Evolutionary conservation across 2,888 invertebrate species (phyloP).

Genomic region (Nemotelus nigrinus): DNA sequence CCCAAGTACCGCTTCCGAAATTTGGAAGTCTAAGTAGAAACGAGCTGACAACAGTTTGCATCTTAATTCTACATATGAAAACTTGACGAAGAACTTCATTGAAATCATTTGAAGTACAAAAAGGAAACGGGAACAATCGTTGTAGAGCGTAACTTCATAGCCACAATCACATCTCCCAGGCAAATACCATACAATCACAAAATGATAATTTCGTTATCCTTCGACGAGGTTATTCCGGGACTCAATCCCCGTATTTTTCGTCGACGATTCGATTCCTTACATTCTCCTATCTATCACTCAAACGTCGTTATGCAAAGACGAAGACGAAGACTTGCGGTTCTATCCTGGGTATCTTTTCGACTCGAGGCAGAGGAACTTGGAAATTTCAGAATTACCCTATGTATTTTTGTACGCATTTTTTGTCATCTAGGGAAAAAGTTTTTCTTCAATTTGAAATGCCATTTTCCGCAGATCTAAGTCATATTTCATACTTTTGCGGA

Average conservation of each 20-base stretch:
- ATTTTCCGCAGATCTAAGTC: conserved; percentile 40
- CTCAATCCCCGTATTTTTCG: neutral
- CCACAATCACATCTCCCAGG: neutral
- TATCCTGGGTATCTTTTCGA: no score
- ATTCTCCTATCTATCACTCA: conserved; percentile 25
- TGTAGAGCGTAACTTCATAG: no score
- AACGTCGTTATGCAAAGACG: conserved; percentile 47
- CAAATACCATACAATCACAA: neutral
- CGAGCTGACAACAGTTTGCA: no score
- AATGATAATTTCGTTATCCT: conserved; percentile 31
- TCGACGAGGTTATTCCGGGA: conserved; percentile 10
- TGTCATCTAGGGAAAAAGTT: conserved; percentile 42
- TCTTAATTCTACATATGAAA: no score
- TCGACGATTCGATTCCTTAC: conserved; percentile 30
- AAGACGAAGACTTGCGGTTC: neutral
- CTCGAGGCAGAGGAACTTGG: neutral
- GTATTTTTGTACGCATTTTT: neutral
- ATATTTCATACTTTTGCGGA: conserved; percentile 46
- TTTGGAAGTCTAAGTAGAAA: no score
- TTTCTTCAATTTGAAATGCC: conserved; percentile 41
- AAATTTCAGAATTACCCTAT: neutral
- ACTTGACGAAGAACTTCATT: no score
- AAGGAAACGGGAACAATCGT: no score
- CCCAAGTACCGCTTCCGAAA: no score
- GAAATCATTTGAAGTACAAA: no score